Evolutionary conservation across 2,888 invertebrate species (phyloP).

Genomic region (Myathropa florea): DNA sequence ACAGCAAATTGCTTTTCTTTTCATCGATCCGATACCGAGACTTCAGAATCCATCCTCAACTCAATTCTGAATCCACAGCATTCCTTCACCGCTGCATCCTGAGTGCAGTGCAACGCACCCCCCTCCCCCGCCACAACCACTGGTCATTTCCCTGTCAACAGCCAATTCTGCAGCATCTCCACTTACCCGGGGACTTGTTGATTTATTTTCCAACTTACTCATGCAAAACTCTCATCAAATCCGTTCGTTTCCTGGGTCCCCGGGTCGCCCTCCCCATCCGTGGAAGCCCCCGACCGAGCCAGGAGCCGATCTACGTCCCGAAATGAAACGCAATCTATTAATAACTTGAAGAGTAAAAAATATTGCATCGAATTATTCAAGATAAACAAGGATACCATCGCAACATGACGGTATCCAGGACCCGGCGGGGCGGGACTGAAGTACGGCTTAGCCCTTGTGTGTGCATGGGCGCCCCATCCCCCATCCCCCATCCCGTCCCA

Average conservation of each 20-base stretch:
- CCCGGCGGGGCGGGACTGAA: neutral
- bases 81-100: neutral
- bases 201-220: constrained; percentile 30
- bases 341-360: constrained; percentile 50
- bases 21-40: neutral
- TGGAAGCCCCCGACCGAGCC: neutral
- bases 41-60: neutral
- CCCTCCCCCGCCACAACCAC: neutral
- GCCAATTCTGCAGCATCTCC: neutral
- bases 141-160: neutral
- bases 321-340: constrained; percentile 44
- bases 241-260: neutral
- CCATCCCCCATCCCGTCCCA: too few species aligned
- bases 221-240: constrained; percentile 33
- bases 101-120: neutral
- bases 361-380: constrained; percentile 45
- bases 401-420: neutral
- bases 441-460: neutral
- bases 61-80: neutral
- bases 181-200: constrained; percentile 23
- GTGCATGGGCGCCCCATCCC: neutral
- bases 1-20: neutral
- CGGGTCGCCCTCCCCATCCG: neutral
- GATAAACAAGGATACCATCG: constrained; percentile 40
- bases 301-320: neutral